Conservation (phyloP, 1,140 invertebrate genomes). For the Papilio machaon region DNA sequence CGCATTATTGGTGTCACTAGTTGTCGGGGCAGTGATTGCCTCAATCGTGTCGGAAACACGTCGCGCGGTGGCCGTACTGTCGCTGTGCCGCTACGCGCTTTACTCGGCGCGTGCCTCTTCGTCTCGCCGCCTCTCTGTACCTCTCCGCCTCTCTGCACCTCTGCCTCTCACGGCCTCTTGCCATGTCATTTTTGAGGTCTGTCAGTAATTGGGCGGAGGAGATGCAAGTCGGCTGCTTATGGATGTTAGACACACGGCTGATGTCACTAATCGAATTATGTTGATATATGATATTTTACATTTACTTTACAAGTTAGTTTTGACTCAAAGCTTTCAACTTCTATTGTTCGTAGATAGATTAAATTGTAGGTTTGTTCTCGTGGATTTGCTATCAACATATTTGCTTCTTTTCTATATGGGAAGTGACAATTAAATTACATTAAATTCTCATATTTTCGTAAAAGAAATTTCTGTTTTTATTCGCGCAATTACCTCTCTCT, state of each 20-base stretch:
- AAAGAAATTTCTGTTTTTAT: no score
- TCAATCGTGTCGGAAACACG: constrained; percentile 70
- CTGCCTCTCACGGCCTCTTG: background rate
- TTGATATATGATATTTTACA: background rate
- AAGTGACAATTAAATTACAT: no score
- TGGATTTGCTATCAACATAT: no score
- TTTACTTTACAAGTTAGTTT: background rate
- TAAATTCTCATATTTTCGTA: no score
- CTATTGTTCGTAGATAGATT: no score
- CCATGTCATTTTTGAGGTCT: constrained; percentile 34
- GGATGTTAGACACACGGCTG: background rate
- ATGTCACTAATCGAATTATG: background rate
- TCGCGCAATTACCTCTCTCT: no score
- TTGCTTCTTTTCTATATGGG: no score
- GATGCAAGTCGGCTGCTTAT: background rate
- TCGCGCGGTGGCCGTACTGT: constrained; percentile 56
- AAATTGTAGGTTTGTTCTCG: background rate
- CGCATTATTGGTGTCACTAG: constrained; percentile 26
- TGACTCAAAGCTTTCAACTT: no score
- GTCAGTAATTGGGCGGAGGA: constrained; percentile 18
- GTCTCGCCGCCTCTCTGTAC: no score
- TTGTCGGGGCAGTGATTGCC: constrained; percentile 55
- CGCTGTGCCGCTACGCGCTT: constrained; percentile 33
- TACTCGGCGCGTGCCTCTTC: constrained; percentile 13
- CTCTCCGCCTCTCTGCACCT: no score